These are phyloP conservation scores for Xyrichtys novacula DNA, from an alignment of 2,797 vertebrate genomes.

Conservation along the genomic window DNA sequence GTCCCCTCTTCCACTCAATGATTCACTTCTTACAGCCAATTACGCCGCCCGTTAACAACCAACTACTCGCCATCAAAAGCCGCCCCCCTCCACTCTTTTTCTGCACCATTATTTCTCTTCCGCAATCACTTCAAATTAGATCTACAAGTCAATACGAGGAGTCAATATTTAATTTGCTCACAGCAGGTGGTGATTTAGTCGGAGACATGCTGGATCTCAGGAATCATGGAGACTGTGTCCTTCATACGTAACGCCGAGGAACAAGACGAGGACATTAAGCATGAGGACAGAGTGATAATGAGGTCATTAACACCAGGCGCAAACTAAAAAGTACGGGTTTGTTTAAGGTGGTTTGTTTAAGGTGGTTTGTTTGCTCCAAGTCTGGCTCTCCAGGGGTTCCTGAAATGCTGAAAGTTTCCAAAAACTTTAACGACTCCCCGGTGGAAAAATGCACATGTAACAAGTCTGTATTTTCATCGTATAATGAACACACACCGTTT, in stretches of 20 bases:
- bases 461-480: too few relatives aligned
- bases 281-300: too few relatives aligned
- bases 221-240: constrained; percentile 9
- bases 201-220: constrained; percentile 22
- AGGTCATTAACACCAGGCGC: not conserved
- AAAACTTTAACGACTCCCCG: too few relatives aligned
- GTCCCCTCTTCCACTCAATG: constrained; percentile 45
- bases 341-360: too few relatives aligned
- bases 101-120: constrained; percentile 77
- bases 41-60: constrained; percentile 68
- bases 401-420: too few relatives aligned
- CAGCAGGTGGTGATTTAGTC: constrained; percentile 82
- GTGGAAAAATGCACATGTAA: too few relatives aligned
- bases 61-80: constrained; percentile 67
- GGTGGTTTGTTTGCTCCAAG: not conserved
- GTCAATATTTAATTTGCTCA: constrained; percentile 91
- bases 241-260: not conserved
- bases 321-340: not conserved
- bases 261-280: not conserved
- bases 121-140: constrained; percentile 88
- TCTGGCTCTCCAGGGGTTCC: not conserved
- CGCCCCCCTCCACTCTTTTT: constrained; percentile 52
- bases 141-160: constrained; percentile 84
- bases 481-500: too few relatives aligned
- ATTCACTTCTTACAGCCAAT: constrained; percentile 76